Conservation (phyloP, 1,140 invertebrate genomes). For the Drosophila malerkotliana region DNA sequence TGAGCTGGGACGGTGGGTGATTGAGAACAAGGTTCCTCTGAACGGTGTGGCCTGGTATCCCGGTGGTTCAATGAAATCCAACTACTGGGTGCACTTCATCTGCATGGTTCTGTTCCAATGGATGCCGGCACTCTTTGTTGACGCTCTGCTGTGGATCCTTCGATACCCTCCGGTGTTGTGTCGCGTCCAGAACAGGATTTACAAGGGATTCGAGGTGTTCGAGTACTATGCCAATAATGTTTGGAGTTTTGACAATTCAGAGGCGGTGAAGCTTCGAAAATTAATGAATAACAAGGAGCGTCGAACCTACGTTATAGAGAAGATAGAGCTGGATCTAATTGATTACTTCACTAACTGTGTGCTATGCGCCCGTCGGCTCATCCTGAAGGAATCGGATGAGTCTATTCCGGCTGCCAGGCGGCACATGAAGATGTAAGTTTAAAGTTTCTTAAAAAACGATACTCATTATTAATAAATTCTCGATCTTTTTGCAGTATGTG, state of each 20-base stretch:
- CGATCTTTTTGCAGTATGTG: conserved; percentile 65
- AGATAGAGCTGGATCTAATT: conserved; percentile 88
- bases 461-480: not conserved
- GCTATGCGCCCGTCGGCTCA: conserved; percentile 89
- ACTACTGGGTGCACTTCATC: conserved; percentile 89
- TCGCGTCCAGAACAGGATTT: conserved; percentile 90
- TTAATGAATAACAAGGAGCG: conserved; percentile 88
- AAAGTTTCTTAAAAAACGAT: conserved; percentile 64
- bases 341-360: conserved; percentile 91
- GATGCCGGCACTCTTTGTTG: conserved; percentile 92
- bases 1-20: conserved; percentile 91
- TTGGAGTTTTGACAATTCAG: conserved; percentile 90
- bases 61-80: conserved; percentile 94
- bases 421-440: conserved; percentile 90
- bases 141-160: conserved; percentile 89
- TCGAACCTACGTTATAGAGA: conserved; percentile 88
- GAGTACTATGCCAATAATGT: conserved; percentile 94
- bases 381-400: conserved; percentile 93
- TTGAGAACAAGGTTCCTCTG: conserved; percentile 89
- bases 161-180: conserved; percentile 92
- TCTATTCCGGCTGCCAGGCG: conserved; percentile 91
- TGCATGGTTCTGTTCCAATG: conserved; percentile 93
- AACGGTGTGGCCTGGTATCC: conserved; percentile 95
- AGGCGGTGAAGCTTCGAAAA: conserved; percentile 85
- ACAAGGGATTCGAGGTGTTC: conserved; percentile 93